Evolutionary conservation across 2,888 invertebrate genomes (phyloP).

Genomic region (Hypomecis punctinalis): DNA sequence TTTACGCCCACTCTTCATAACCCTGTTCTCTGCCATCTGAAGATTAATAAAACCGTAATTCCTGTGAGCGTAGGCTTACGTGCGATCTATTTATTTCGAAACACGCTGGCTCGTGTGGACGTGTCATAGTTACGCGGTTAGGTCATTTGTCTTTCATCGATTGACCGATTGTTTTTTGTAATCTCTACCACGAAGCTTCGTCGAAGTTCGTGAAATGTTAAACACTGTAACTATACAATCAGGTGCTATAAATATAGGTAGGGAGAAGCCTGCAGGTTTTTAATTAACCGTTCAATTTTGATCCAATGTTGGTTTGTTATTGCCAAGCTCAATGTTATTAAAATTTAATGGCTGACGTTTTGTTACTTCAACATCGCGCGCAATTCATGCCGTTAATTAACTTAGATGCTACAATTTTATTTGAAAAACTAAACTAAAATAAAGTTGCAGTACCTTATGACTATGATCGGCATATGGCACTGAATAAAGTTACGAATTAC

Average conservation of each 20-base stretch:
- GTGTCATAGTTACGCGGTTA: constrained; percentile 39
- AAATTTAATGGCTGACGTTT: too few relatives aligned
- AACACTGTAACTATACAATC: neutral
- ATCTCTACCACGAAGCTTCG: constrained; percentile 8
- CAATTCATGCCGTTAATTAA: too few relatives aligned
- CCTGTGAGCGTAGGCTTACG: constrained; percentile 48
- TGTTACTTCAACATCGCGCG: too few relatives aligned
- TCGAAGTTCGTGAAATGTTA: constrained; percentile 10
- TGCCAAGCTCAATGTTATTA: too few relatives aligned
- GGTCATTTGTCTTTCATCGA: constrained; percentile 43
- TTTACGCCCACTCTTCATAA: constrained; percentile 52
- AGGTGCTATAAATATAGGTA: too few relatives aligned
- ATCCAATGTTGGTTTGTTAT: too few relatives aligned
- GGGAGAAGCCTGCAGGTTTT: too few relatives aligned
- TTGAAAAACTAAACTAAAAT: too few relatives aligned
- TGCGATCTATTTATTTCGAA: constrained; percentile 49
- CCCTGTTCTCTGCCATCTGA: constrained; percentile 45
- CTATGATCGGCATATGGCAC: too few relatives aligned
- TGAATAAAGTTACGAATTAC: too few relatives aligned
- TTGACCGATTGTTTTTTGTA: constrained; percentile 33
- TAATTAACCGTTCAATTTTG: neutral
- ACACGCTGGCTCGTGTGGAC: constrained; percentile 41
- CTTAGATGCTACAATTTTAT: too few relatives aligned
- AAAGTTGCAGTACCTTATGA: too few relatives aligned
- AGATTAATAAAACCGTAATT: constrained; percentile 55